Percentiles rank a stretch among this genome's conserved stretches.
Evolutionary conservation across 1,140 invertebrate species (phyloP).

Genomic region (Episyrphus balteatus): DNA sequence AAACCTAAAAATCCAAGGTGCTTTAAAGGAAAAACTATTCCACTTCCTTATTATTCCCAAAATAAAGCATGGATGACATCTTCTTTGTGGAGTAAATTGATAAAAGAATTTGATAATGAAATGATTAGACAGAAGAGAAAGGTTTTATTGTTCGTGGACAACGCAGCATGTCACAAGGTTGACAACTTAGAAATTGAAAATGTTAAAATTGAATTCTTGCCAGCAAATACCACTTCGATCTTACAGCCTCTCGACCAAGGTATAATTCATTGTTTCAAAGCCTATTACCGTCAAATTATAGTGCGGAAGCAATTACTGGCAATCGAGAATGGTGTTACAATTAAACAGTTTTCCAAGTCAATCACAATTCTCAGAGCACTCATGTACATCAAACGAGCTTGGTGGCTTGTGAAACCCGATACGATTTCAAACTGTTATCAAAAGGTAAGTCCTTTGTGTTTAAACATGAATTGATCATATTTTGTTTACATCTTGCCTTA

Average conservation of each 20-base stretch:
- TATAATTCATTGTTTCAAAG: neutral
- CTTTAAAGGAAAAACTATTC: neutral
- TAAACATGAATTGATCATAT: no score
- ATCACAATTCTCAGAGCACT: neutral
- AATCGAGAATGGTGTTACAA: neutral
- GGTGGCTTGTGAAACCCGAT: neutral
- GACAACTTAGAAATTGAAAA: neutral
- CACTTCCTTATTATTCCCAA: no score
- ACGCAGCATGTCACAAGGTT: no score
- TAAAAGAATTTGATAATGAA: no score
- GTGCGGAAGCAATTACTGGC: neutral
- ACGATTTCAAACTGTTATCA: no score
- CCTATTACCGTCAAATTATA: neutral
- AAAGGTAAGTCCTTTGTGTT: no score
- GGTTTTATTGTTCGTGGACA: no score
- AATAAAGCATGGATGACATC: no score
- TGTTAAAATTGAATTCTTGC: neutral
- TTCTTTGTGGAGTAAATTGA: no score
- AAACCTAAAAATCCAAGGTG: no score
- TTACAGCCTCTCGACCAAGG: neutral
- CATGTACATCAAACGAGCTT: neutral
- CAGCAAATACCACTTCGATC: neutral
- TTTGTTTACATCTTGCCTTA: no score
- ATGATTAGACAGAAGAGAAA: no score
- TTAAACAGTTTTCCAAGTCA: neutral